Base-by-base conservation (phyloP, 2,888 invertebrate genomes). In the Cephus nigrinus region DNA sequence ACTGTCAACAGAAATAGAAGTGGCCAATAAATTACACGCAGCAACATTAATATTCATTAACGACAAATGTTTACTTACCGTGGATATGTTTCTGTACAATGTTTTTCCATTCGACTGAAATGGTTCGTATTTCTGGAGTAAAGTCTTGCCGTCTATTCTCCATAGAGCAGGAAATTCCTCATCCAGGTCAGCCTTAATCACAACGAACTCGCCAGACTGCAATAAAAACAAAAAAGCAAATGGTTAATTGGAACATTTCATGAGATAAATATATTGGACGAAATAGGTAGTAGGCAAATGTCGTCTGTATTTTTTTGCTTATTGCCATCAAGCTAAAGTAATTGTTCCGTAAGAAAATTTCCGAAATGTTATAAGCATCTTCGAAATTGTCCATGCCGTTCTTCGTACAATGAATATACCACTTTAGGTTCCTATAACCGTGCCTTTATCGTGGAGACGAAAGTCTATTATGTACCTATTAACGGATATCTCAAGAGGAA, bases 121-220 rank as follows among this genome's bases (percentile, higher is more conserved):
- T 5, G 96, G 96, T 90, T 96, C 96, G 87, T 95, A 97, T 90
- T 96, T 97, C 92, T 97, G 96, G 81, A 97, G 91, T 82, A 97
- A 93, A 32, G 95, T 95, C 92, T 96, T 96, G 1, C 96, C 96
- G 90, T 98, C 98, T 71, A 98, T 96, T 91, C 97, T 95, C 98
- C 98, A 98, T 86, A 98, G 95, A 11, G 96, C 94, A 11, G 97
- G 98, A 94, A 95, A 96, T 91, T 97, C 96, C 90, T 96, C 94
- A 79, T 94, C 94, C 83, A 97, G 91, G 92, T 98, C 97, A 75
- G 95, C 93, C 92, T 96, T 96, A 88, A 97, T 94, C 69, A 97
- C 96, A 82, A 98, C 95, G 93, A 97, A 98, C 89, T 97, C 97
- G 72, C 98, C 97, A 82, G 96, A 94, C 97, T 98, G 92, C 76